These are phyloP conservation scores for Dromococcyx pavoninus DNA, from an alignment of 2,797 vertebrate genomes.

Conservation along the genomic window DNA sequence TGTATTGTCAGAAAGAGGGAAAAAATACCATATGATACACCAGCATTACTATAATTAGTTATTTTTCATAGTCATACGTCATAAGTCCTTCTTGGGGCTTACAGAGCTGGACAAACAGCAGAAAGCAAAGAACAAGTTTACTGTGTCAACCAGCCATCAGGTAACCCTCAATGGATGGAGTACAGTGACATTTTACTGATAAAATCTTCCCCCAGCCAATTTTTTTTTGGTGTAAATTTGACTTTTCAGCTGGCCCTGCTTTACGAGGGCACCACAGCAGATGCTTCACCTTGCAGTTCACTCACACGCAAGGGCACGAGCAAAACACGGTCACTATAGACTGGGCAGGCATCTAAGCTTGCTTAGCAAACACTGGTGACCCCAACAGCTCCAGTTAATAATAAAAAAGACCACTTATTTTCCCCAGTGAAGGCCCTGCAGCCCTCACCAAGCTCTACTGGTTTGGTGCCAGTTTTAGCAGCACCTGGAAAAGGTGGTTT, in stretches of 20 bases:
- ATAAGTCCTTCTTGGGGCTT: not conserved
- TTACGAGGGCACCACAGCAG: not conserved
- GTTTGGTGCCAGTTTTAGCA: not conserved
- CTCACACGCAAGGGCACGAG: not conserved
- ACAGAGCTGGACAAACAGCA: not conserved
- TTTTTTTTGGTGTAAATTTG: not conserved
- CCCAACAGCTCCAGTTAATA: not conserved
- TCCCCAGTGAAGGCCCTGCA: accelerated
- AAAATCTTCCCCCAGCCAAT: not conserved
- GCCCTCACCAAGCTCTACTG: not conserved
- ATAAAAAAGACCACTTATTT: not conserved
- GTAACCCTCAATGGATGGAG: not conserved
- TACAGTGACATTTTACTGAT: not conserved
- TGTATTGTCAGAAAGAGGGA: not conserved
- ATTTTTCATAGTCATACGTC: not conserved
- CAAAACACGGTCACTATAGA: not conserved
- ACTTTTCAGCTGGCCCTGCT: not conserved
- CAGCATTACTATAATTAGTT: not conserved
- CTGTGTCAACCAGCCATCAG: not conserved
- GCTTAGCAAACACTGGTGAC: too few species aligned
- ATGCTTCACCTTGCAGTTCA: not conserved
- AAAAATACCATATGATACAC: not conserved
- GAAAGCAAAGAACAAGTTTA: not conserved
- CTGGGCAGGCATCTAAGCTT: not conserved
- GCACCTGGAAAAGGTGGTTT: not conserved